Evolutionary conservation across 2,888 invertebrate genomes (phyloP).

Genomic region (Ochlodes sylvanus): DNA sequence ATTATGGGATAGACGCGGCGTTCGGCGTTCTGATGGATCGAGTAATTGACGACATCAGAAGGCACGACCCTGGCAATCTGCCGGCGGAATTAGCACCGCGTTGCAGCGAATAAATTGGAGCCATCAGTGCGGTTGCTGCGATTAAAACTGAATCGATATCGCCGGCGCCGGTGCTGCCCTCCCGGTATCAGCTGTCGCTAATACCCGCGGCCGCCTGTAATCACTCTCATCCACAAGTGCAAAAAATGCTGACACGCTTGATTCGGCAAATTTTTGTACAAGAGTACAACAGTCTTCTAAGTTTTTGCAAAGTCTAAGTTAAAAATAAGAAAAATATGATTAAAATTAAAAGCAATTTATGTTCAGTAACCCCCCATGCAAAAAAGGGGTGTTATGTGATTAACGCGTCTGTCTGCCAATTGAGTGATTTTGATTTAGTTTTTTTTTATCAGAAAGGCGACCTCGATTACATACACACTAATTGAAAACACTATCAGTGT

Average conservation of each 20-base stretch:
- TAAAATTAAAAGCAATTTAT: too few relatives aligned
- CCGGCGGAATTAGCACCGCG: conserved; percentile 35
- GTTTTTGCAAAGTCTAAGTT: too few relatives aligned
- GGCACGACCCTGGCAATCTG: conserved; percentile 31
- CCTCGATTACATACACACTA: too few relatives aligned
- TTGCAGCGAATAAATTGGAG: conserved; percentile 30
- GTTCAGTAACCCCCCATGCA: too few relatives aligned
- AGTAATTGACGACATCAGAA: conserved; percentile 33
- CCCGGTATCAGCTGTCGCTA: conserved; percentile 25
- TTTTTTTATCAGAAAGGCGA: too few relatives aligned
- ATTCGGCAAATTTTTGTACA: too few relatives aligned
- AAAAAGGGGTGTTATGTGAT: too few relatives aligned
- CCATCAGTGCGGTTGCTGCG: conserved; percentile 34
- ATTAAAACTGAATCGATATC: conserved; percentile 33
- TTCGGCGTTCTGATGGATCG: conserved; percentile 26
- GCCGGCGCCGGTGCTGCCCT: conserved; percentile 19
- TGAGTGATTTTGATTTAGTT: too few relatives aligned
- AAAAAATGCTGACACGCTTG: background rate
- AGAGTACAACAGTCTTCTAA: too few relatives aligned
- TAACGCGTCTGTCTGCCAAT: too few relatives aligned
- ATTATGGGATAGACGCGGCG: conserved; percentile 26
- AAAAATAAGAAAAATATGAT: too few relatives aligned
- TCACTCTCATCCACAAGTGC: conserved; percentile 9
- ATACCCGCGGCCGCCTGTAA: conserved; percentile 27
- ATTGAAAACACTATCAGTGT: too few relatives aligned